phyloP scores from a whole-genome alignment of 2,797 vertebrate species.

The Taenioides sp. region DNA sequence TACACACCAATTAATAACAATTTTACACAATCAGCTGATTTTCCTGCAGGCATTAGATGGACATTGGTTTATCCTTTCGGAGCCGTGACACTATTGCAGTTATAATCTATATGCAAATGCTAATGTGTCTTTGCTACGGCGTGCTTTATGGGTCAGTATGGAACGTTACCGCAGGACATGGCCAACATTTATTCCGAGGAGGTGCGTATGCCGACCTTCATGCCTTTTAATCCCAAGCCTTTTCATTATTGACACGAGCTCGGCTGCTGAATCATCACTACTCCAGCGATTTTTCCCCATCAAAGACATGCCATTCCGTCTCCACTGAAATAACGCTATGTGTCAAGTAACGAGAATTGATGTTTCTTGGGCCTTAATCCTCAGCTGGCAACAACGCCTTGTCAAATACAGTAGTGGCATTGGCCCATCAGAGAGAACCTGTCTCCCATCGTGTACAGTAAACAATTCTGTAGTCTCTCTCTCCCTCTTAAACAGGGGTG shows the following conservation, averaged over 20 bases:
- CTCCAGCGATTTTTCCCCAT: constrained; percentile 13
- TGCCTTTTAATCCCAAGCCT: constrained; percentile 22
- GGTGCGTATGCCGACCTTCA: constrained; percentile 25
- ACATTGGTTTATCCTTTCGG: constrained; percentile 37
- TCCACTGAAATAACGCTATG: constrained; percentile 17
- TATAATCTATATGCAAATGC: constrained; percentile 70
- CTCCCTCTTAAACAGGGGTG: neutral
- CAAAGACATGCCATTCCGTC: constrained; percentile 14
- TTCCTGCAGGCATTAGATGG: constrained; percentile 36
- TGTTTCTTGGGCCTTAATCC: constrained; percentile 10
- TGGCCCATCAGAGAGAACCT: constrained; percentile 3
- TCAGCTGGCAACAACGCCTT: constrained; percentile 13
- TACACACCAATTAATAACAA: neutral
- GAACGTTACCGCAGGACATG: constrained; percentile 37
- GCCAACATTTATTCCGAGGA: constrained; percentile 27
- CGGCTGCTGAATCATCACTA: constrained; percentile 30
- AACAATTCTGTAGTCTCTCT: neutral
- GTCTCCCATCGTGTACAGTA: neutral
- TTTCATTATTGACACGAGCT: constrained; percentile 26
- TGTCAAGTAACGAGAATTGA: constrained; percentile 16
- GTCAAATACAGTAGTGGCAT: constrained; percentile 15
- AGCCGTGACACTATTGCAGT: constrained; percentile 44
- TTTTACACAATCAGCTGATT: constrained; percentile 39
- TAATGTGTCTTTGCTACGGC: constrained; percentile 17
- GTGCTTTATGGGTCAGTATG: constrained; percentile 49